These are phyloP conservation scores for Pelmatolapia mariae DNA, from an alignment of 2,113 vertebrate species.

Conservation along the genomic window DNA sequence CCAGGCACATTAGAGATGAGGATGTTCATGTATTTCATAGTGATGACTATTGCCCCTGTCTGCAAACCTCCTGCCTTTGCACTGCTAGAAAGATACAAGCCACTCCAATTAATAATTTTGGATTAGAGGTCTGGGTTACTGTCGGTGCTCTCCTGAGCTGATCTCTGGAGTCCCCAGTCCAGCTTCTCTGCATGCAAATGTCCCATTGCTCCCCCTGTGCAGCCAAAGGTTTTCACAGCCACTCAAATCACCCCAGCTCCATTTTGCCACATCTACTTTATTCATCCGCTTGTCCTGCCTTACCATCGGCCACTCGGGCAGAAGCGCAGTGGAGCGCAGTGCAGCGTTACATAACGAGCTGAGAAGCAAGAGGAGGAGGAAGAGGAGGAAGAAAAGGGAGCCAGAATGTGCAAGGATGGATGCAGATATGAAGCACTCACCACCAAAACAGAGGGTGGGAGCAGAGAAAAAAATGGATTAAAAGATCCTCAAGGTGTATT, in stretches of 20 bases:
- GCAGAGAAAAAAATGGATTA: background rate
- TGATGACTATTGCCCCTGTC: background rate
- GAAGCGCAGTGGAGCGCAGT: conserved; percentile 49
- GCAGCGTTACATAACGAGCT: conserved; percentile 61
- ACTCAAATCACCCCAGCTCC: conserved; percentile 43
- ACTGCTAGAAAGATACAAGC: background rate
- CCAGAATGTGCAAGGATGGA: conserved; percentile 26
- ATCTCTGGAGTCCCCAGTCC: background rate
- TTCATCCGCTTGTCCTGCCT: conserved; percentile 34
- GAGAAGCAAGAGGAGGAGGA: conserved; percentile 22
- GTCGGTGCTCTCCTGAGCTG: background rate
- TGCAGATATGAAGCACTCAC: conserved; percentile 46
- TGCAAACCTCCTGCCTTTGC: background rate
- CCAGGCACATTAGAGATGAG: background rate
- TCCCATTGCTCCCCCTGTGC: background rate
- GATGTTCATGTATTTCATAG: background rate
- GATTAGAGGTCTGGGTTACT: background rate
- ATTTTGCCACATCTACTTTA: conserved; percentile 55
- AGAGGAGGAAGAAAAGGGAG: conserved; percentile 24
- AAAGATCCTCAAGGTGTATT: conserved; percentile 3
- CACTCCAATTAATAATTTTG: background rate
- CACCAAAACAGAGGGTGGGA: background rate
- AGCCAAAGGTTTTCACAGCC: conserved; percentile 39
- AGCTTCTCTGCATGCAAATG: background rate
- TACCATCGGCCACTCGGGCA: conserved; percentile 28